phyloP scores from a whole-genome alignment of 2,797 vertebrate genomes.

The Ambastaia sidthimunki region DNA sequence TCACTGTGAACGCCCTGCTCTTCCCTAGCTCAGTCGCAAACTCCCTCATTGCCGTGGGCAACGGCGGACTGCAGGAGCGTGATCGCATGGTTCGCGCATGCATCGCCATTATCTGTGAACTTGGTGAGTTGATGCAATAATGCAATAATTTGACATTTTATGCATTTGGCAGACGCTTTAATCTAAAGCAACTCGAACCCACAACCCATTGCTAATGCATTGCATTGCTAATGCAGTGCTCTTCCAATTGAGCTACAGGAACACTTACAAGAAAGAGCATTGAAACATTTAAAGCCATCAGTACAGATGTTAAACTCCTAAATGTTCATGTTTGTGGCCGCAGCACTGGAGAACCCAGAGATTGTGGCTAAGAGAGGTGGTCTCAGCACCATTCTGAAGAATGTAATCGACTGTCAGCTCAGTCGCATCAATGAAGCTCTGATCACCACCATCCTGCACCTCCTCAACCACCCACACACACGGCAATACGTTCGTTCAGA shows the following conservation, averaged over 20 bases:
- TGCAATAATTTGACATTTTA: background rate
- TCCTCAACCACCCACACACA: slow-evolving; percentile 98
- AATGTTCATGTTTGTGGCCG: background rate
- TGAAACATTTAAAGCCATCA: background rate
- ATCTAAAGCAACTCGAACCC: too few relatives aligned
- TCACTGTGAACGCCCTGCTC: slow-evolving; percentile 96
- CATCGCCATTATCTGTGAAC: slow-evolving; percentile 97
- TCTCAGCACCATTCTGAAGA: slow-evolving; percentile 96
- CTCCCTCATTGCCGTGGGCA: slow-evolving; percentile 97
- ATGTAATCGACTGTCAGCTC: slow-evolving; percentile 97
- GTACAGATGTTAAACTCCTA: background rate
- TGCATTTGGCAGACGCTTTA: too few relatives aligned
- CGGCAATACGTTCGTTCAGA: slow-evolving; percentile 93
- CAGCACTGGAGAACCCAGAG: slow-evolving; percentile 97
- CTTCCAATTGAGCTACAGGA: too few relatives aligned
- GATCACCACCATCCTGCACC: slow-evolving; percentile 96
- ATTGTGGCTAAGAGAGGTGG: slow-evolving; percentile 95
- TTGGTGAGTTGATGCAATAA: slow-evolving; percentile 79
- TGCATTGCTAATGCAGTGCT: too few relatives aligned
- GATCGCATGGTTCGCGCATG: slow-evolving; percentile 98
- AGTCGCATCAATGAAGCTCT: slow-evolving; percentile 98
- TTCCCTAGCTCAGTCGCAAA: slow-evolving; percentile 97
- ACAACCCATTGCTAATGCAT: too few relatives aligned
- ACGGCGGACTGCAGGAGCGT: slow-evolving; percentile 95
- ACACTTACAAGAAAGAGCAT: background rate